Base-by-base conservation (phyloP, 2,888 invertebrate genomes). In the Polyommatus iphigenia region DNA sequence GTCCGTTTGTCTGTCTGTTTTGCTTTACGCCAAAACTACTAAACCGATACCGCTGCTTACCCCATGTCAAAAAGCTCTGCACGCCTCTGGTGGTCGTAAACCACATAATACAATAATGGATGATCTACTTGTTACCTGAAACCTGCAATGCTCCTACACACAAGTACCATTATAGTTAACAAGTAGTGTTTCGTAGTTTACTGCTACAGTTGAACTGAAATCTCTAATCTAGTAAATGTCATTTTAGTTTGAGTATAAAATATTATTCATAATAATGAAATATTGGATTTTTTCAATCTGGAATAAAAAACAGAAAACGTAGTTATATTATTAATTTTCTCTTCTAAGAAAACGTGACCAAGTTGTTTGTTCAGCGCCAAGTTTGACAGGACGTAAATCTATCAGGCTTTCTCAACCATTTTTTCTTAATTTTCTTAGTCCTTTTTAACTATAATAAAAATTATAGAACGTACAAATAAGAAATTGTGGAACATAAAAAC, bases 151-250 rank as follows among this genome's bases (percentile, higher is more conserved):
- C n/a, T n/a, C n/a, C n/a, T 67, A 29, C 6, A 29, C 7, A 71
- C 71, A 18, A 71, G 32, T 32, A 71, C 24, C 24, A 71, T 29
- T 71, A 32, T 71, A 71, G n/a, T 71, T 71, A 36, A 71, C 71
- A 71, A 71, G 24, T 5, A 71, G 36, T n/a, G 6, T 32, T 71
- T 71, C 18, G 7, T 18, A 71, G 36, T n/a, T 29, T 18, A 71
- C 71, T 8, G n/a, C 13, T 76, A 32, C 2, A 7, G 29, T 1
- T 76, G 71, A 29, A 75, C 24, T 24, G 13, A 54, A 18, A 54
- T 18, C 0, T 50, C 15, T 15, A 50, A 50, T 50, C 15, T 3
- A 15, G 15, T 10, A 41, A 41, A 41, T 41, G 41, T 41, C 2
- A 41, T 41, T 41, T 41, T 41, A 2, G 41, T 41, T 41, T 41